Evolutionary conservation across 2,888 invertebrate species (phyloP), one percentile per base, ranked within the genome.

Genomic region (Mayetiola destructor): DNA sequence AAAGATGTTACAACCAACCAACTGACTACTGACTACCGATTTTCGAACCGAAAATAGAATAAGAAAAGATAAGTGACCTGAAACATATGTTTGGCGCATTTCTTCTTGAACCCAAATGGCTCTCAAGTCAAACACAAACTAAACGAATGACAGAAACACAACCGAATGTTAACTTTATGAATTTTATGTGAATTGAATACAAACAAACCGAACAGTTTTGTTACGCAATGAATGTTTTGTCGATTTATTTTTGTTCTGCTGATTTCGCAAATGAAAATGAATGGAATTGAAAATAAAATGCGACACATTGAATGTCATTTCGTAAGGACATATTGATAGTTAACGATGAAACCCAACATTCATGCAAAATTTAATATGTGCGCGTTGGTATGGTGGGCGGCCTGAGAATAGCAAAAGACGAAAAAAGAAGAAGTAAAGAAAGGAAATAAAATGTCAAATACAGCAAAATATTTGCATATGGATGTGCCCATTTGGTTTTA

Each of bases 391-490:
- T n/a, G n/a, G n/a, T n/a, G n/a, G n/a, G n/a, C n/a, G n/a, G n/a
- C n/a, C n/a, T n/a, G n/a, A n/a, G n/a, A n/a, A n/a, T n/a, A n/a
- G n/a, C n/a, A n/a, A 39, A 12, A n/a, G n/a, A 39, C 39, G 18
- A 39, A 20, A 39, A 16, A 36, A 36, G 36, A 12, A 3, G 39
- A 39, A 18, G 3, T 8, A n/a, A 6, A 18, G 10, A n/a, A 18
- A 39, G 23, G 2, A 14, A 12, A n/a, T n/a, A 42, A 48, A 48
- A 48, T 9, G 27, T 12, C 48, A 48, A 48, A 16, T 48, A 48
- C 48, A 48, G 48, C 48, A 48, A 27, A 48, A 48, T 48, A 27
- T 48, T 27, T 48, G 48, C 48, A 48, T 48, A 48, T 48, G n/a
- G 23, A 27, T 27, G 2, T 27, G n/a, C 27, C 48, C 27, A 48